These are phyloP conservation scores for Cottus gobio DNA, from an alignment of 2,113 vertebrate species.

Conservation along the genomic window DNA sequence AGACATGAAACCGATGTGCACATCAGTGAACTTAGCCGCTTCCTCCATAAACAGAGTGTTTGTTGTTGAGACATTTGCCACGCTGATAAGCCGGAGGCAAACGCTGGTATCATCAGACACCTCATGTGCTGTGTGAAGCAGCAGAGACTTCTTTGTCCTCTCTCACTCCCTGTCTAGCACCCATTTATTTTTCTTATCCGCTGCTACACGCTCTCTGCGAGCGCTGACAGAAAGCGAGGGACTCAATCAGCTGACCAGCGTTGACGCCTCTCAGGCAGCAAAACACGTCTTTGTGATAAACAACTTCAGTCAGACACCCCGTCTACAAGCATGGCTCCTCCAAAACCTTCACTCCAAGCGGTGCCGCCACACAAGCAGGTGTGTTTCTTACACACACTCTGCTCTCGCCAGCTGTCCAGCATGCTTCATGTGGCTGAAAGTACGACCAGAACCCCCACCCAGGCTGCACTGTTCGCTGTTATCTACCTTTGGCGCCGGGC, in stretches of 20 bases:
- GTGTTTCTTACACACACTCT: neutral
- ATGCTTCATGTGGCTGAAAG: slow-evolving; percentile 38
- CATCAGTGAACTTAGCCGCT: slow-evolving; percentile 32
- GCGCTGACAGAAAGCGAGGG: slow-evolving; percentile 9
- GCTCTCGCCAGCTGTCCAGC: slow-evolving; percentile 46
- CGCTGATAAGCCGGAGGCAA: slow-evolving; percentile 74
- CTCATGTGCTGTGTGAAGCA: slow-evolving; percentile 73
- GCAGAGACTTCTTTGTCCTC: slow-evolving; percentile 61
- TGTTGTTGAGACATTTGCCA: slow-evolving; percentile 74
- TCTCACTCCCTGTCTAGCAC: slow-evolving; percentile 11
- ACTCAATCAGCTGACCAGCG: slow-evolving; percentile 8
- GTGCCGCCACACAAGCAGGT: slow-evolving; percentile 19
- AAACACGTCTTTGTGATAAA: slow-evolving; percentile 45
- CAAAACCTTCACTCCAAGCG: slow-evolving; percentile 35
- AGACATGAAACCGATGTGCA: slow-evolving; percentile 37
- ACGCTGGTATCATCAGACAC: slow-evolving; percentile 80
- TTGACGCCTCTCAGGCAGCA: slow-evolving; percentile 21
- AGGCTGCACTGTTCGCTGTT: slow-evolving; percentile 35
- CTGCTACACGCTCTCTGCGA: slow-evolving; percentile 6
- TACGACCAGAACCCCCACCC: slow-evolving; percentile 22
- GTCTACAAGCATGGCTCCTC: neutral
- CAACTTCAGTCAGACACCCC: neutral
- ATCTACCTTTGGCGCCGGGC: slow-evolving; percentile 50
- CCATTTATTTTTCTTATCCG: slow-evolving; percentile 35
- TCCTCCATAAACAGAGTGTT: slow-evolving; percentile 68